A percentile compares a stretch with the other conserved stretches of the same genome.
These are phyloP conservation scores for Drosophila auraria DNA, from an alignment of 1,140 invertebrate species.

Conservation along the genomic window DNA sequence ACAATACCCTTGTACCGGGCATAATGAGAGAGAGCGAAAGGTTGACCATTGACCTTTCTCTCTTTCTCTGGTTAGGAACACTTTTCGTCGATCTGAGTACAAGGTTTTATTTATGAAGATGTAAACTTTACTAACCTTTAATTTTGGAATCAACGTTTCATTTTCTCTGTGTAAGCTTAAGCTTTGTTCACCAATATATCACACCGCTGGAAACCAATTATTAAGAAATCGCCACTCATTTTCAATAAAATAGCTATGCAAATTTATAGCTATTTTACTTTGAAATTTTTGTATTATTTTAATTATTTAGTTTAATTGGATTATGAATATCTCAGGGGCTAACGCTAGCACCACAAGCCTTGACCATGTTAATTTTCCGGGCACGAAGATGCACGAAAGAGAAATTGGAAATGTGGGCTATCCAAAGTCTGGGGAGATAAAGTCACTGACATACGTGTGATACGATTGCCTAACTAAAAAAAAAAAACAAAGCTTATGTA, in stretches of 20 bases:
- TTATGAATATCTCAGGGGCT: slow-evolving; percentile 22
- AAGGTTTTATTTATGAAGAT: too few relatives aligned
- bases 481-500: slow-evolving; percentile 16
- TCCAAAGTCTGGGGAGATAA: slow-evolving; percentile 35
- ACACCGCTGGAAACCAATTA: slow-evolving; percentile 28
- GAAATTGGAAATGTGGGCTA: slow-evolving; percentile 52
- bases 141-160: not conserved
- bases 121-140: too few relatives aligned
- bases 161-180: slow-evolving; percentile 7
- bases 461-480: slow-evolving; percentile 48
- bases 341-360: slow-evolving; percentile 54
- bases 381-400: slow-evolving; percentile 53
- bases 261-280: slow-evolving; percentile 30
- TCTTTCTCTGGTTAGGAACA: too few relatives aligned
- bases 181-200: slow-evolving; percentile 9
- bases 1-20: too few relatives aligned
- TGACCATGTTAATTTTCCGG: slow-evolving; percentile 65
- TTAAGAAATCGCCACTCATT: slow-evolving; percentile 26
- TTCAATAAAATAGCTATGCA: slow-evolving; percentile 14
- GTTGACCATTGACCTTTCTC: too few relatives aligned
- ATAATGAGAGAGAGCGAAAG: too few relatives aligned
- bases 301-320: slow-evolving; percentile 66
- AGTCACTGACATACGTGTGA: slow-evolving; percentile 23
- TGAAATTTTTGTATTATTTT: slow-evolving; percentile 53
- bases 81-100: too few relatives aligned